Conservation (phyloP, 2,797 vertebrate species). For the Champsocephalus gunnari region DNA sequence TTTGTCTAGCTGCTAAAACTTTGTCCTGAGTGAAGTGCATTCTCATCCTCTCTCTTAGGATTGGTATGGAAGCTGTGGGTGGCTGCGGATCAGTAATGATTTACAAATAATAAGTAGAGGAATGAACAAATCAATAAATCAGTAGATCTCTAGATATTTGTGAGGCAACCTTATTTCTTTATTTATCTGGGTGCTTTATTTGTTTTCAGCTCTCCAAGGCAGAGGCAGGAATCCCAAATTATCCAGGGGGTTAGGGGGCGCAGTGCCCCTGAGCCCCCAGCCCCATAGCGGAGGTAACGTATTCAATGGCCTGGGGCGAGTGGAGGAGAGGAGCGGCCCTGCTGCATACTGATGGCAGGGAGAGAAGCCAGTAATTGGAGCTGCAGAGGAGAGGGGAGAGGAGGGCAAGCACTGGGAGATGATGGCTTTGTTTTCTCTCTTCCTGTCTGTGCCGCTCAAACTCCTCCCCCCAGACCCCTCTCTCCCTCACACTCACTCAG, state of each 20-base stretch:
- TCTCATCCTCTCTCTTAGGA: conserved; percentile 28
- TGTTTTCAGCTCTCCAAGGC: conserved; percentile 88
- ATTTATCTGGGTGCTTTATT: conserved; percentile 84
- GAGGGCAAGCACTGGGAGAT: conserved; percentile 86
- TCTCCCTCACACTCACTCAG: conserved; percentile 79
- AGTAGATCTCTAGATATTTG: conserved; percentile 82
- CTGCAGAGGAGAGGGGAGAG: conserved; percentile 85
- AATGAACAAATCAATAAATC: conserved; percentile 88
- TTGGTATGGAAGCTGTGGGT: conserved; percentile 63
- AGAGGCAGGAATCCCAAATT: conserved; percentile 92
- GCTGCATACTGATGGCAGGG: conserved; percentile 92
- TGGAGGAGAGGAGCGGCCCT: conserved; percentile 85
- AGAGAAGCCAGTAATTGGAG: conserved; percentile 90
- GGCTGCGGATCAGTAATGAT: conserved; percentile 80
- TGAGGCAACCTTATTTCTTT: conserved; percentile 78
- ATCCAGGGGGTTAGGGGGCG: conserved; percentile 88
- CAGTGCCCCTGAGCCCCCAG: conserved; percentile 86
- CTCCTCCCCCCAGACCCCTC: conserved; percentile 79
- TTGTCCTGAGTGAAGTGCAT: conserved; percentile 24
- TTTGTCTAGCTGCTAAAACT: conserved; percentile 35
- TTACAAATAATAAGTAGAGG: conserved; percentile 85
- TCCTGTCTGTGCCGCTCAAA: conserved; percentile 82
- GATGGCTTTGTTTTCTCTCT: conserved; percentile 89
- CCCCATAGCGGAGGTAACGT: conserved; percentile 90
- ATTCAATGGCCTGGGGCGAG: conserved; percentile 96